Percentiles rank a stretch among this genome's conserved stretches.
Conservation (phyloP, 1,140 invertebrate species). For the Neodiprion fabricii region DNA sequence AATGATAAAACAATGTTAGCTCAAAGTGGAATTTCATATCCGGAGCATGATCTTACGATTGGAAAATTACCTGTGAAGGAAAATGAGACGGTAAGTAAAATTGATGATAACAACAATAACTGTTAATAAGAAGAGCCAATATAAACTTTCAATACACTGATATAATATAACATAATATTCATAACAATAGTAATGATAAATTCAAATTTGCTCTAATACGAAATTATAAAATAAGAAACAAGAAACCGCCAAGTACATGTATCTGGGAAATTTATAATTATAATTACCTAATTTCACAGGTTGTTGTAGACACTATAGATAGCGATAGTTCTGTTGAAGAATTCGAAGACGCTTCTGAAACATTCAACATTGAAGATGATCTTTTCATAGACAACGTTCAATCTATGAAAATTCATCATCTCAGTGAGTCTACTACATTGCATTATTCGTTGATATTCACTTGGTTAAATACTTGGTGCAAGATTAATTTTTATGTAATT, state of each 20-base stretch:
- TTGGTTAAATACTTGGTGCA: no score
- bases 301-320: slow-evolving; percentile 58
- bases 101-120: no score
- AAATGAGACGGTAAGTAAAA: slow-evolving; percentile 62
- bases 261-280: no score
- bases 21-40: slow-evolving; percentile 73
- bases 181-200: slow-evolving; percentile 18
- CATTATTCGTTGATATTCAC: background rate
- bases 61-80: slow-evolving; percentile 62
- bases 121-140: no score
- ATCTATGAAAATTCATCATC: slow-evolving; percentile 74
- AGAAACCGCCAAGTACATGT: background rate
- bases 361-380: slow-evolving; percentile 83
- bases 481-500: no score
- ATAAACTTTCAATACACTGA: no score
- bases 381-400: slow-evolving; percentile 80
- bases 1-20: slow-evolving; percentile 71
- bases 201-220: slow-evolving; percentile 12
- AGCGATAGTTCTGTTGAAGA: slow-evolving; percentile 81
- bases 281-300: slow-evolving; percentile 37
- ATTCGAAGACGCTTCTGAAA: slow-evolving; percentile 82
- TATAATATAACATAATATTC: slow-evolving; percentile 14
- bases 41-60: slow-evolving; percentile 74
- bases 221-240: slow-evolving; percentile 9
- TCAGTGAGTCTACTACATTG: slow-evolving; percentile 70